Evolutionary conservation across 2,888 invertebrate species (phyloP), one percentile per base, ranked within the genome.

Genomic region (Geophilus truncorum): DNA sequence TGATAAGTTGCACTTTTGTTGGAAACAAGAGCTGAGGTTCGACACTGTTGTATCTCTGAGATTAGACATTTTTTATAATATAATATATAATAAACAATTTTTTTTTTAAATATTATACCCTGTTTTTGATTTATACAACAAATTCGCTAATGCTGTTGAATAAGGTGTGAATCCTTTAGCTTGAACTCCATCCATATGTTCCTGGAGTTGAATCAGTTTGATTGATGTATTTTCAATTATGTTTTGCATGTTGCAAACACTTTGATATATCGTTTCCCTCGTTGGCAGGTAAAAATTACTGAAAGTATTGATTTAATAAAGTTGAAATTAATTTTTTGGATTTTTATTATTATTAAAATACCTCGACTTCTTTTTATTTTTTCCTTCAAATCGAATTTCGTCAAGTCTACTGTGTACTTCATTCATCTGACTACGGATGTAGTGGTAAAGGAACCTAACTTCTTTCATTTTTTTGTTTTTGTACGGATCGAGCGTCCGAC

Each of bases 401-500:
- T 95, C 94, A 1, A 96, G 88, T 1, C 91, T 90, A 81, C 90
- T 90, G 82, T 92, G 91, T 0, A 93, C 92, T 85, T 93, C 92
- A 1, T 90, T 89, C 6, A 95, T 85, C 84, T 94, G 94, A 0
- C 91, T 92, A 83, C 94, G 92, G 32, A 94, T 90, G 84, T 93
- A 92, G 28, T 86, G 85, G 78, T 84, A 84, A 80, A 92, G 88
- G 80, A 91, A 91, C 84, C 92, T 90, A 4, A 96, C 90, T 10
- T 92, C 91, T 0, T 91, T 89, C 80, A 94, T 88, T 79, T 92
- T 91, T 82, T 92, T 90, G 6, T 90, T 89, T 2, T 92, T 92
- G 5, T 91, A 88, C 0, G 93, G 92, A 85, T 92, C 93, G 28
- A 92, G 85, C 7, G 89, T 88, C 84, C 86, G 82, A 5, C 84